A percentile compares a stretch with the other conserved stretches of the same genome.
Evolutionary conservation across 2,888 invertebrate species (phyloP).

Genomic region (Drosophila longiperda): DNA sequence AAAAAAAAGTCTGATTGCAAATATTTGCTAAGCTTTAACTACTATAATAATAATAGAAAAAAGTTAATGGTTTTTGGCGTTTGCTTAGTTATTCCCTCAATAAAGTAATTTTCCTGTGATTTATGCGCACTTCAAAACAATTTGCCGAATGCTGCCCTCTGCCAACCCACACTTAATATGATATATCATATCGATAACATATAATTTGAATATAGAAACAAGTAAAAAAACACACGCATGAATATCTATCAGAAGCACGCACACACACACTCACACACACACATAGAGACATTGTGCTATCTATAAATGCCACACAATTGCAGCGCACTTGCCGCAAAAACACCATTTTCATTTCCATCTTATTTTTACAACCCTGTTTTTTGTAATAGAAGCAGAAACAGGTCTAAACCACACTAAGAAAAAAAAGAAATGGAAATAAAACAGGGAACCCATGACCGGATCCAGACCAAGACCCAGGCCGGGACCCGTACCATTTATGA

Average conservation of each 20-base stretch:
- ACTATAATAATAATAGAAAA: background rate
- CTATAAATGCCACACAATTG: slow-evolving; percentile 71
- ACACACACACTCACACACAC: slow-evolving; percentile 8
- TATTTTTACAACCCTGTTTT: slow-evolving; percentile 56
- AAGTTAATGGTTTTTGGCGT: background rate
- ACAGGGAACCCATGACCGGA: slow-evolving; percentile 16
- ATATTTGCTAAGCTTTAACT: background rate
- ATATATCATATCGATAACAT: slow-evolving; percentile 55
- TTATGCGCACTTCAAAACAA: slow-evolving; percentile 70
- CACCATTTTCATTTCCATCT: slow-evolving; percentile 62
- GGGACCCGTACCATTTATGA: slow-evolving; percentile 60
- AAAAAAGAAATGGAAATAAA: background rate
- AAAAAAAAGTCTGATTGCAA: background rate
- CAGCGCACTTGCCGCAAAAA: slow-evolving; percentile 69
- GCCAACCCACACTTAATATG: background rate
- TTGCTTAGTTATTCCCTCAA: slow-evolving; percentile 7
- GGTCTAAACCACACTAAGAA: slow-evolving; percentile 34
- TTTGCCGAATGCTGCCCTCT: slow-evolving; percentile 38
- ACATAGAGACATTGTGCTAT: slow-evolving; percentile 47
- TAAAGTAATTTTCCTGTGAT: slow-evolving; percentile 63
- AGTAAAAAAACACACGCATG: slow-evolving; percentile 55
- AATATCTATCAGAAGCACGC: slow-evolving; percentile 50
- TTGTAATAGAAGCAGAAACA: slow-evolving; percentile 28
- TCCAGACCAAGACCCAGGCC: background rate
- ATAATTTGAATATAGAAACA: slow-evolving; percentile 66